Percentiles rank a stretch among this genome's conserved stretches.
These are phyloP conservation scores for Lucifuga dentata DNA, from an alignment of 2,113 vertebrate genomes.

Conservation along the genomic window DNA sequence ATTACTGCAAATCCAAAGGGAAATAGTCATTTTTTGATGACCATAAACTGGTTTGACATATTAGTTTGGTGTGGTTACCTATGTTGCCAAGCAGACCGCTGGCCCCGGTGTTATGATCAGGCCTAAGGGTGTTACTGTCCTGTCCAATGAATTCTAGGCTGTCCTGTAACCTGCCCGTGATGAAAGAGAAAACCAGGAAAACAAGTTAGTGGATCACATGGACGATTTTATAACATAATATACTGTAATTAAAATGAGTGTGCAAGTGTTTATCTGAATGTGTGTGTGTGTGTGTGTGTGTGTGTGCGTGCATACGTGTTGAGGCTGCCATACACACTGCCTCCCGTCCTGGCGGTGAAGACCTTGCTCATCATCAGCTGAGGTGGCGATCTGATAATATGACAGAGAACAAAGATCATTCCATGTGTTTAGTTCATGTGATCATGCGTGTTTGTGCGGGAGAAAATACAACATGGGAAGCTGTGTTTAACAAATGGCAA, in stretches of 20 bases:
- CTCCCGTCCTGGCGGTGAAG: constrained; percentile 95
- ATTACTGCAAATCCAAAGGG: no score
- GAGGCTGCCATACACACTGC: constrained; percentile 96
- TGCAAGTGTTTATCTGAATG: background rate
- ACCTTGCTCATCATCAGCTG: constrained; percentile 99
- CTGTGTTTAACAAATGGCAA: background rate
- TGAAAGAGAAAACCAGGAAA: background rate
- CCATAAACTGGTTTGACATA: background rate
- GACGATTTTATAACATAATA: background rate
- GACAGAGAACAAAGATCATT: constrained; percentile 52
- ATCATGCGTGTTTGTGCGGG: background rate
- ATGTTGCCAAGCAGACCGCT: constrained; percentile 94
- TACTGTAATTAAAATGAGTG: no score
- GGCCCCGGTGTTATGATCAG: constrained; percentile 90
- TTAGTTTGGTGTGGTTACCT: constrained; percentile 83
- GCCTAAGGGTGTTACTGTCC: constrained; percentile 89
- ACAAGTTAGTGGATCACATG: background rate
- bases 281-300: constrained; percentile 7
- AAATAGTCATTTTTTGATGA: background rate
- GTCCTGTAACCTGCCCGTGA: constrained; percentile 89
- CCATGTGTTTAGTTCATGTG: background rate
- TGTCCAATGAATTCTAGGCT: constrained; percentile 98
- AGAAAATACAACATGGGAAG: no score
- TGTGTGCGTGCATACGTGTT: constrained; percentile 91
- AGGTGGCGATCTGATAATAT: constrained; percentile 89